Conservation (phyloP, 30 jellyfish, hydroid and myxozoan species). For the Turritopsis dohrnii region DNA sequence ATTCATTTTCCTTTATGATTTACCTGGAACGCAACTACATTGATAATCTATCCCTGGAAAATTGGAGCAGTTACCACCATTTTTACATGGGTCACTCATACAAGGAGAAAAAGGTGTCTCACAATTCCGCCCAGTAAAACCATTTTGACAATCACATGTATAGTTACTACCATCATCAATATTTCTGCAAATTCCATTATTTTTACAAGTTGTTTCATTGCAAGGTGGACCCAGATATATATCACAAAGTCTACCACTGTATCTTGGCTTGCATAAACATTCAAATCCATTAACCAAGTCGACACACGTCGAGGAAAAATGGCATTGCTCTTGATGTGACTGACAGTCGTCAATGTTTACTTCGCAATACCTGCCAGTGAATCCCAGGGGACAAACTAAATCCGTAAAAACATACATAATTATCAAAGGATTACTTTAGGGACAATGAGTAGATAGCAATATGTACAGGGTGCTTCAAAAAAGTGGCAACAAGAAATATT, state of each 20-base stretch:
- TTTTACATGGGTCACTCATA: constrained; percentile 37
- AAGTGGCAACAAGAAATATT: no score
- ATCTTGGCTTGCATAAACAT: constrained; percentile 70
- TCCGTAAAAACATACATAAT: no score
- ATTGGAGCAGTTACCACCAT: constrained; percentile 46
- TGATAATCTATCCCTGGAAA: constrained; percentile 31
- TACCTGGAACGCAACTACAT: constrained; percentile 38
- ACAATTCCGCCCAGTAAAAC: constrained; percentile 56
- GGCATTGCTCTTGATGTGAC: constrained; percentile 45
- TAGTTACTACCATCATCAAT: constrained; percentile 30
- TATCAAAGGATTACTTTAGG: background rate
- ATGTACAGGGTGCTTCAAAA: no score
- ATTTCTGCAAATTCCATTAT: constrained; percentile 57
- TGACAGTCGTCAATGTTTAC: constrained; percentile 12
- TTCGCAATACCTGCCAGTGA: constrained; percentile 52
- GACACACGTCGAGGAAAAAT: constrained; percentile 50
- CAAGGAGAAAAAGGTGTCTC: constrained; percentile 55
- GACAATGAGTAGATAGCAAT: no score
- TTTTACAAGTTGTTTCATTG: constrained; percentile 41
- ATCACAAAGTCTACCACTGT: constrained; percentile 64
- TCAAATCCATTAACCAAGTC: constrained; percentile 50
- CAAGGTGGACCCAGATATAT: constrained; percentile 53
- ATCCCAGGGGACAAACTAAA: constrained; percentile 43
- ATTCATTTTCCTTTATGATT: background rate
- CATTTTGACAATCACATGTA: constrained; percentile 54